Percentiles rank a stretch among this genome's conserved stretches.
These are phyloP conservation scores for Drosophila subquinaria DNA, from an alignment of 2,888 invertebrate genomes.

Conservation along the genomic window DNA sequence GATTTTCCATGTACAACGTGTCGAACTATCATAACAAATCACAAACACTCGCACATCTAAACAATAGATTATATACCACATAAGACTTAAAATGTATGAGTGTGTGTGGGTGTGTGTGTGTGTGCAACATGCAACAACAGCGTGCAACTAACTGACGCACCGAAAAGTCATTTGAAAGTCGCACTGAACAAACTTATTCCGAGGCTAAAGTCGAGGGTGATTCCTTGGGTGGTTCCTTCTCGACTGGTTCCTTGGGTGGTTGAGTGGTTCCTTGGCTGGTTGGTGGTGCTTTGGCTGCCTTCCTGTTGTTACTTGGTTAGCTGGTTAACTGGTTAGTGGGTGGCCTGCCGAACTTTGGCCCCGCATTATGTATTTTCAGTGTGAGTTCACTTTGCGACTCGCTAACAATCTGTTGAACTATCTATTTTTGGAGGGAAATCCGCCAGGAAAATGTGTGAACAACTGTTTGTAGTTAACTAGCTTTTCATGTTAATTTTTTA, in stretches of 20 bases:
- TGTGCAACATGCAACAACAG: slow-evolving; percentile 32
- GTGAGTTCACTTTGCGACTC: neutral
- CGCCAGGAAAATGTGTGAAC: neutral
- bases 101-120: slow-evolving; percentile 16
- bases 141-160: slow-evolving; percentile 52
- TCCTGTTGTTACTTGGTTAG: slow-evolving; percentile 10
- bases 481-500: neutral
- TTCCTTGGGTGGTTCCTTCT: neutral
- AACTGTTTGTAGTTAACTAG: neutral
- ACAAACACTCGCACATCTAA: slow-evolving; percentile 8
- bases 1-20: slow-evolving; percentile 41
- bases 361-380: neutral
- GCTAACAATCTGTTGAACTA: neutral
- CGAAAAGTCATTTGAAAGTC: slow-evolving; percentile 76
- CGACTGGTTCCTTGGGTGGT: neutral
- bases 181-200: slow-evolving; percentile 40
- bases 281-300: neutral
- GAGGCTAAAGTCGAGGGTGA: neutral
- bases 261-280: neutral
- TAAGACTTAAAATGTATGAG: slow-evolving; percentile 1
- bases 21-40: slow-evolving; percentile 52
- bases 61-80: slow-evolving; percentile 9
- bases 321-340: slow-evolving; percentile 21
- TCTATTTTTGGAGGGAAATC: neutral
- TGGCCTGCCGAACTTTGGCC: neutral